Evolutionary conservation across 2,113 vertebrate genomes (phyloP), one percentile per base, ranked within the genome.

Genomic region (Sitta europaea): DNA sequence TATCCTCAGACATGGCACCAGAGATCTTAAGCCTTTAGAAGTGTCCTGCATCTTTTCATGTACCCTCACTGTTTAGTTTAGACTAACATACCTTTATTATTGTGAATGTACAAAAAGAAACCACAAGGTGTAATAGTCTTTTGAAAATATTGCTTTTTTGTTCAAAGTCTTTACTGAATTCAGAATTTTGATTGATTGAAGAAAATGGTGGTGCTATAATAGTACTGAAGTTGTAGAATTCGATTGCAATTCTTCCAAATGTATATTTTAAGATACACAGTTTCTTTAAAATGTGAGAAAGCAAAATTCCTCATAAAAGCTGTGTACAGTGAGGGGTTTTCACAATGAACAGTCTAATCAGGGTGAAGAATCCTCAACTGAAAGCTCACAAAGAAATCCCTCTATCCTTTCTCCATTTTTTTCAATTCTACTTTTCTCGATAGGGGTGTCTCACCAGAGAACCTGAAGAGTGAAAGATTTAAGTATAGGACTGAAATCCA

Each of bases 401-500:
- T 92, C 86, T 85, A 80, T 70, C 78, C 78, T 55, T 85, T 96
- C 83, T 93, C 87, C 67, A 81, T 96, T 97, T 97, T 97, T 97
- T 97, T 86, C 67, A 94, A 45, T 95, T 91, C 67, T 31, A 92
- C 86, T 88, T 59, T 92, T 87, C 95, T 79, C 96, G 76, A 98
- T 96, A 95, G 92, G 67, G 80, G 73, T 80, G 54, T 93, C 93
- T 97, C 96, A 91, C 95, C 19, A 28, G 94, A 97, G 95, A 95
- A 97, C 73, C 88, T 73, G 92, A 92, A 45, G 66, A 96, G 96
- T 88, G 91, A 98, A 97, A 98, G 95, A 91, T 97, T 92, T 91
- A 95, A 97, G 88, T 78, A 88, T 9, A 94, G 93, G 92, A 95
- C 92, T 97, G 91, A 97, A 97, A 98, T 88, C 97, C 95, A 98